Conservation (phyloP, 2,113 vertebrate species). For the Pituophis catenifer region DNA sequence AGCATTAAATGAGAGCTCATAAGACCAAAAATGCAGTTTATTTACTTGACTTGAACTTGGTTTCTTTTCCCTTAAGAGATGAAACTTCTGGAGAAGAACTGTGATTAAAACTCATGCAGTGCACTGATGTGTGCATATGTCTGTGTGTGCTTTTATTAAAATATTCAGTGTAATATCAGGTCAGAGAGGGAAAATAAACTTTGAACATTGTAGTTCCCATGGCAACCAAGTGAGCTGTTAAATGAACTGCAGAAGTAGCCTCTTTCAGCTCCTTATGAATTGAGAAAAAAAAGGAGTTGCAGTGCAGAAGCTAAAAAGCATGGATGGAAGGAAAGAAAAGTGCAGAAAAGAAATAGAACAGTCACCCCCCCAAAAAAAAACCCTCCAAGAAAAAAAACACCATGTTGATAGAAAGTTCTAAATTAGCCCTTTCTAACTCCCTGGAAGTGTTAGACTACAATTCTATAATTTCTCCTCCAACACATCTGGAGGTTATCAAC, state of each 20-base stretch:
- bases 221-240: conserved; percentile 61
- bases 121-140: neutral
- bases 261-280: conserved; percentile 48
- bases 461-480: neutral
- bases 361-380: neutral
- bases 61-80: neutral
- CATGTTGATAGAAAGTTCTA: neutral
- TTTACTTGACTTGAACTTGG: rapidly evolving
- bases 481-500: neutral
- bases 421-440: neutral
- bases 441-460: neutral
- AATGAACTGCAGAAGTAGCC: conserved; percentile 62
- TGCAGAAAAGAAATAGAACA: too few species aligned
- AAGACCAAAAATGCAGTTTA: neutral
- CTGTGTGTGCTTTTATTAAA: neutral
- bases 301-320: conserved; percentile 14
- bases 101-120: neutral
- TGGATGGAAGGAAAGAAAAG: neutral
- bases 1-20: neutral
- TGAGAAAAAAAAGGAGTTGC: conserved; percentile 27
- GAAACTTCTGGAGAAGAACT: neutral
- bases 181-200: conserved; percentile 45
- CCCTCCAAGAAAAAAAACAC: neutral
- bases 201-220: conserved; percentile 65
- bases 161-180: neutral